Percentiles rank a stretch among this genome's conserved stretches.
Evolutionary conservation across 2,888 invertebrate genomes (phyloP).

Genomic region (Apeira syringaria): DNA sequence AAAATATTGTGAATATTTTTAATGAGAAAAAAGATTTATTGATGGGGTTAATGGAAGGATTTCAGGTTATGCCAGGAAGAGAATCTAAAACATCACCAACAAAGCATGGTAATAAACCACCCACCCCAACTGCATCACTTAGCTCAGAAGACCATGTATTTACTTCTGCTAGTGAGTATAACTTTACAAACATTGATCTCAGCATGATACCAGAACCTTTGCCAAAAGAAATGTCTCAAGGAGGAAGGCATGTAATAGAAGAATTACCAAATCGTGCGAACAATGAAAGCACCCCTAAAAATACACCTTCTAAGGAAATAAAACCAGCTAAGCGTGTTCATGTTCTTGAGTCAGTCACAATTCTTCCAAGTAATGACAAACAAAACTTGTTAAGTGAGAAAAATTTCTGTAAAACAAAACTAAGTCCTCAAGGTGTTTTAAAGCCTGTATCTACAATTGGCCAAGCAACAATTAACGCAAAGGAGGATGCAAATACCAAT

Average conservation of each 20-base stretch:
- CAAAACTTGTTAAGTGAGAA: constrained; percentile 7
- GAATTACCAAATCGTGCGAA: constrained; percentile 20
- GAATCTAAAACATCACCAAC: constrained; percentile 36
- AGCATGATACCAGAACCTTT: constrained; percentile 36
- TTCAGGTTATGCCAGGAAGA: constrained; percentile 39
- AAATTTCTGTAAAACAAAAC: not conserved
- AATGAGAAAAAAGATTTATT: constrained; percentile 56
- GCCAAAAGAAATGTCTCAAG: constrained; percentile 47
- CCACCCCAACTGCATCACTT: constrained; percentile 21
- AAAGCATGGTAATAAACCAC: constrained; percentile 17
- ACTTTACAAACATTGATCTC: constrained; percentile 21
- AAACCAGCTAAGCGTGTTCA: constrained; percentile 61
- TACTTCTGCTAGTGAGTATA: constrained; percentile 16
- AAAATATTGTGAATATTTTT: constrained; percentile 43
- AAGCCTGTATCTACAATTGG: constrained; percentile 23
- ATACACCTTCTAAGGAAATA: constrained; percentile 32
- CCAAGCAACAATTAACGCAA: constrained; percentile 2
- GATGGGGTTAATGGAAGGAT: constrained; percentile 54
- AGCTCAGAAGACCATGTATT: constrained; percentile 20
- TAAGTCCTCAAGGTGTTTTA: constrained; percentile 11
- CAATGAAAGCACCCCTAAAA: constrained; percentile 35
- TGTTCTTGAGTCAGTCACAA: constrained; percentile 63
- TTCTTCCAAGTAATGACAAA: constrained; percentile 37
- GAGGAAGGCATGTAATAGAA: constrained; percentile 42
- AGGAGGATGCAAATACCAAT: not conserved